A percentile compares a stretch with the other conserved stretches of the same genome.
phyloP scores from a whole-genome alignment of 2,888 invertebrate species.

The Sesamia inferens region DNA sequence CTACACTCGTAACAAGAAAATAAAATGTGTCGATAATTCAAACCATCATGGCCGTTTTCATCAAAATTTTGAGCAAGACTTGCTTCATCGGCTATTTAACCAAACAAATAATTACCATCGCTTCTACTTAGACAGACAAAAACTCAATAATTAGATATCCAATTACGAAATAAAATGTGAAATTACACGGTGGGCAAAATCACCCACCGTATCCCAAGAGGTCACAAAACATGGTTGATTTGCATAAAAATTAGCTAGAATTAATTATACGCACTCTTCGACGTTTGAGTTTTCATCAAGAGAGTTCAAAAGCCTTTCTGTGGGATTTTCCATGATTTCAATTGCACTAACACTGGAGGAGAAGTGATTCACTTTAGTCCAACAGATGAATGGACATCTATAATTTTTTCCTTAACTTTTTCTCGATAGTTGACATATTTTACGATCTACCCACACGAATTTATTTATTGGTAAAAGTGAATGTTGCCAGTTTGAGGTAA shows the following conservation, averaged over 20 bases:
- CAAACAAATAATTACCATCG: slow-evolving; percentile 23
- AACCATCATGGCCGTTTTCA: slow-evolving; percentile 24
- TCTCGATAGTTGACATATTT: slow-evolving; percentile 5
- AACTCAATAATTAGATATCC: slow-evolving; percentile 25
- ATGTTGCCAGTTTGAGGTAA: slow-evolving; percentile 29
- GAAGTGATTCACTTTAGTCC: slow-evolving; percentile 28
- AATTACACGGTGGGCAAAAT: slow-evolving; percentile 49
- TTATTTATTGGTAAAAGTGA: slow-evolving; percentile 16
- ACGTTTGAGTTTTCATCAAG: slow-evolving; percentile 48
- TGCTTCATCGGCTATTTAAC: slow-evolving; percentile 25
- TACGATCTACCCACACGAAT: slow-evolving; percentile 43
- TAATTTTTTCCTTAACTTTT: background rate
- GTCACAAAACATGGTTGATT: slow-evolving; percentile 26
- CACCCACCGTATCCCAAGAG: slow-evolving; percentile 26
- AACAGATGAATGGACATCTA: slow-evolving; percentile 25
- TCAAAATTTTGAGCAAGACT: slow-evolving; percentile 23
- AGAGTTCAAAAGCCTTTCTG: slow-evolving; percentile 43
- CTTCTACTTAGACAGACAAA: slow-evolving; percentile 20
- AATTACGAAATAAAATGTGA: slow-evolving; percentile 44
- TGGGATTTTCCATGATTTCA: slow-evolving; percentile 45
- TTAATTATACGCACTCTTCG: slow-evolving; percentile 66
- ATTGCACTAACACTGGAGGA: slow-evolving; percentile 26
- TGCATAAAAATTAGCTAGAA: slow-evolving; percentile 18
- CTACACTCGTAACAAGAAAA: slow-evolving; percentile 7
- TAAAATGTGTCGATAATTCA: slow-evolving; percentile 5